A percentile compares a stretch with the other conserved stretches of the same genome.
These are phyloP conservation scores for Parascotia fuliginaria DNA, from an alignment of 2,888 invertebrate species.

Conservation along the genomic window DNA sequence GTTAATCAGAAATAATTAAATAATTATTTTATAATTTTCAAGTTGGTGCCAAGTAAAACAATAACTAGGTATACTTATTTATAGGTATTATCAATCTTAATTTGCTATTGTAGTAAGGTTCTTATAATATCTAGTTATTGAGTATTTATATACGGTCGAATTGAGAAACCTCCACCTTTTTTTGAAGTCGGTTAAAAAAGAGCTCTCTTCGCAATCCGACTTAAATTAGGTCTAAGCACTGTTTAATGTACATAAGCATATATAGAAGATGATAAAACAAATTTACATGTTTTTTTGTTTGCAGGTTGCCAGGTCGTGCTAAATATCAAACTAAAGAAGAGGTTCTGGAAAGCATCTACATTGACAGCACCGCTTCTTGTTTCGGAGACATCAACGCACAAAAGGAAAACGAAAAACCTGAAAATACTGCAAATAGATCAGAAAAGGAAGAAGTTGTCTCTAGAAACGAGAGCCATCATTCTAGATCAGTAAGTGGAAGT, in stretches of 20 bases:
- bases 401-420: slow-evolving; percentile 63
- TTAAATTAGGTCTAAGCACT: too few relatives aligned
- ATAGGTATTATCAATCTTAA: too few relatives aligned
- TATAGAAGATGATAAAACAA: not conserved
- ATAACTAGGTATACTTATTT: too few relatives aligned
- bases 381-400: slow-evolving; percentile 81
- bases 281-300: slow-evolving; percentile 30
- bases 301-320: slow-evolving; percentile 79
- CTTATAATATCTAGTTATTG: too few relatives aligned
- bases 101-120: too few relatives aligned
- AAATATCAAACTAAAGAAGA: slow-evolving; percentile 83
- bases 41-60: too few relatives aligned
- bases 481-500: slow-evolving; percentile 76
- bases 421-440: slow-evolving; percentile 61
- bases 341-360: slow-evolving; percentile 81
- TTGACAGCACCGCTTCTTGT: slow-evolving; percentile 81
- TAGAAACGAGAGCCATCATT: slow-evolving; percentile 68
- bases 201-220: too few relatives aligned
- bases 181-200: too few relatives aligned
- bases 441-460: slow-evolving; percentile 72
- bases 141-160: too few relatives aligned
- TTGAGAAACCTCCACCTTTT: too few relatives aligned
- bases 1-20: too few relatives aligned
- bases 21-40: too few relatives aligned
- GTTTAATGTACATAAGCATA: not conserved